Evolutionary conservation across 2,888 invertebrate genomes (phyloP), one percentile per base, ranked within the genome.

Genomic region (Eupithecia subumbrata): DNA sequence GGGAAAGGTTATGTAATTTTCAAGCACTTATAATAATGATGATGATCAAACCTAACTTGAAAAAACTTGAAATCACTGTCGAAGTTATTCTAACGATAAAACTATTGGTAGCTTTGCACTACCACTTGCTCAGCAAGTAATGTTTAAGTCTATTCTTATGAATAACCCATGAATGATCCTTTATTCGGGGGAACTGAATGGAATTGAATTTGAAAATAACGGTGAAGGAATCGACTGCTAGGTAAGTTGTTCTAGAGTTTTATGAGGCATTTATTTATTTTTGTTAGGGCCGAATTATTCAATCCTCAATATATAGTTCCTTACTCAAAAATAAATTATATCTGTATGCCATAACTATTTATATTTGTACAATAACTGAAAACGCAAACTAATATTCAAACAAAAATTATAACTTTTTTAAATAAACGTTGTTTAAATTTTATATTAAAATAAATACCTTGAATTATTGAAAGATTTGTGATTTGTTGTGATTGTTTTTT

Each of bases 81-180:
- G 3, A 64, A 64, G 30, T 16, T 64, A 34, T 64, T 64, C 64
- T 34, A 64, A 18, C 69, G 16, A 72, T 69, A 72, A 75, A 72
- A 71, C 45, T 60, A 16, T 52, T 40, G 64, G 71, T 63, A 73
- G 40, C 43, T 69, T 56, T 60, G 12, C 60, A 25, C 60, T 60
- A 25, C 60, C 25, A 25, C 25, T 60, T 60, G 60, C 73, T 69
- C 63, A 22, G 71, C 37, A 67, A 70, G 77, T 72, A 74, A 70
- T 77, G 74, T 72, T 74, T 45, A 40, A 77, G 69, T 74, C 60
- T 66, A 71, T 74, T 45, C 66, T 43, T 71, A 73, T 77, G 77
- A 77, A 75, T 77, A 77, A 73, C 75, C 69, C 77, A 77, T 77
- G 73, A 77, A 18, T 48, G 72, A 9, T 74, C 71, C 69, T 72